phyloP scores from a whole-genome alignment of 2,888 invertebrate genomes.

The Patella depressa region DNA sequence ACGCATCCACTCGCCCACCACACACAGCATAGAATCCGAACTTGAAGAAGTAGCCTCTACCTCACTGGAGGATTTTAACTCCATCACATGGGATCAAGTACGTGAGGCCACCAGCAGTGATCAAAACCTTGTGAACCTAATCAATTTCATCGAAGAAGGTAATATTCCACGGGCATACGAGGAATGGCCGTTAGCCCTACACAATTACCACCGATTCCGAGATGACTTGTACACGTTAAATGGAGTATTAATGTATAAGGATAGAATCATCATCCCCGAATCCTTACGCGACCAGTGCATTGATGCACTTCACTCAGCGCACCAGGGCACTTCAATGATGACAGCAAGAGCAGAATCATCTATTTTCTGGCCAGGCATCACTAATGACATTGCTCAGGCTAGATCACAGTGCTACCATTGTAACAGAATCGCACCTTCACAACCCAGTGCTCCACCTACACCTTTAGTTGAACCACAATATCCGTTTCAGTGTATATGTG shows the following conservation, averaged over 20 bases:
- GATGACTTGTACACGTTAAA: conserved; percentile 24
- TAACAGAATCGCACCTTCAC: conserved; percentile 44
- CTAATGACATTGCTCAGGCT: conserved; percentile 11
- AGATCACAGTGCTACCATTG: conserved; percentile 27
- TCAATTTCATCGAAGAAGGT: conserved; percentile 23
- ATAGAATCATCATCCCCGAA: conserved; percentile 44
- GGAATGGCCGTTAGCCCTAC: conserved; percentile 16
- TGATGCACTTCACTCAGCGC: conserved; percentile 44
- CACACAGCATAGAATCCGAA: not conserved
- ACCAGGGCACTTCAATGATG: conserved; percentile 48
- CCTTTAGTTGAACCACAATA: conserved; percentile 32
- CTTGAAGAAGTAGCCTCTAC: not conserved
- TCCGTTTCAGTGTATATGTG: conserved; percentile 39
- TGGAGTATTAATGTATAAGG: conserved; percentile 40
- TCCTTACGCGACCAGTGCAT: conserved; percentile 37
- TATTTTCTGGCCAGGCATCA: conserved; percentile 46
- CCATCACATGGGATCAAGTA: conserved; percentile 35
- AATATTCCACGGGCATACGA: conserved; percentile 12
- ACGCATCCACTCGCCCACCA: not conserved
- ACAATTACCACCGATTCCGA: conserved; percentile 24
- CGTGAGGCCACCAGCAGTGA: conserved; percentile 29
- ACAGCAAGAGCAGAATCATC: conserved; percentile 43
- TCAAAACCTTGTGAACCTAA: conserved; percentile 17
- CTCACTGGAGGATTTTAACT: conserved; percentile 22
- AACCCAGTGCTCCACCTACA: conserved; percentile 45